phyloP scores from a whole-genome alignment of 2,797 vertebrate genomes.

The Hydrolagus colliei region DNA sequence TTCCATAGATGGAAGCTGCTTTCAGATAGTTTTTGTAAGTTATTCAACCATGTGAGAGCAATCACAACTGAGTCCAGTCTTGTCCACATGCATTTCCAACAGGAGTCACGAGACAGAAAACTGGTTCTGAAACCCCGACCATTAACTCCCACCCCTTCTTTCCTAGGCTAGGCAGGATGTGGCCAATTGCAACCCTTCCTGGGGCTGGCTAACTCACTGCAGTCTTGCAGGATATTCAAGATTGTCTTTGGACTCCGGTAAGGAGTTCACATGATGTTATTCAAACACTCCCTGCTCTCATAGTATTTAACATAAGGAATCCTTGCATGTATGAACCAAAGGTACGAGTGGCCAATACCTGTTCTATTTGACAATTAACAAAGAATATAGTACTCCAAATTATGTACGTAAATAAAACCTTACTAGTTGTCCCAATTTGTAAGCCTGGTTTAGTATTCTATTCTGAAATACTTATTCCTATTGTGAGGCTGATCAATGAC shows the following conservation, averaged over 20 bases:
- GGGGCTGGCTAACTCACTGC: background rate
- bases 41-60: background rate
- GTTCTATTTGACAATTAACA: background rate
- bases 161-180: background rate
- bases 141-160: background rate
- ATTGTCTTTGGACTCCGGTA: background rate
- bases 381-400: background rate
- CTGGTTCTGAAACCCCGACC: background rate
- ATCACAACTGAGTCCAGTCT: background rate
- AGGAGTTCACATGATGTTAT: no score
- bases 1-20: no score
- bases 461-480: background rate
- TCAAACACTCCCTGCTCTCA: no score
- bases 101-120: background rate
- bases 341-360: background rate
- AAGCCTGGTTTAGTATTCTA: background rate
- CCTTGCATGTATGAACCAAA: background rate
- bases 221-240: background rate
- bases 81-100: background rate
- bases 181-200: background rate
- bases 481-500: conserved; percentile 11
- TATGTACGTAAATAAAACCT: background rate
- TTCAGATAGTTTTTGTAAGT: background rate
- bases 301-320: background rate
- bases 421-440: background rate